These are phyloP conservation scores for Grammomys dolichurus DNA, from an alignment of 2,113 vertebrate species.

Conservation along the genomic window DNA sequence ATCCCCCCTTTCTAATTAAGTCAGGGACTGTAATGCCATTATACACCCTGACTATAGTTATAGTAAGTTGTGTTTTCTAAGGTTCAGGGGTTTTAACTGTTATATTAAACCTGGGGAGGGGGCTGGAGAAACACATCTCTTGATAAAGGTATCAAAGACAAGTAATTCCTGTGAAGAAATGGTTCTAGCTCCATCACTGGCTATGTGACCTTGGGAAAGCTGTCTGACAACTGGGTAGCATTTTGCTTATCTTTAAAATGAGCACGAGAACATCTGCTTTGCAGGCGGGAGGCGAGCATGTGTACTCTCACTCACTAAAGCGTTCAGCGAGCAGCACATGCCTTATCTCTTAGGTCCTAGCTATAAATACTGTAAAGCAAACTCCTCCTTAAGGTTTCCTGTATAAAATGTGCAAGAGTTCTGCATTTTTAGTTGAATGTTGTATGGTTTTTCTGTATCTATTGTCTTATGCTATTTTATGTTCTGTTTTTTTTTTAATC, in stretches of 20 bases:
- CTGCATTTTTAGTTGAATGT: not conserved
- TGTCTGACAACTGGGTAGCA: not conserved
- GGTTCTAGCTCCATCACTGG: not conserved
- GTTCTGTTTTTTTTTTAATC: not conserved
- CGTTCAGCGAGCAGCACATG: not conserved
- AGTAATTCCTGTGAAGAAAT: slow-evolving; percentile 17
- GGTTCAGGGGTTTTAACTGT: not conserved
- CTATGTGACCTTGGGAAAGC: not conserved
- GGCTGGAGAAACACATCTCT: not conserved
- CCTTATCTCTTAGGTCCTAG: not conserved
- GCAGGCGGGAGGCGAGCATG: not conserved
- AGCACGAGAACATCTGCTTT: not conserved
- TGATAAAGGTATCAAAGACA: not conserved
- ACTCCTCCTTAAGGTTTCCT: not conserved
- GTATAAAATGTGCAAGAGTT: not conserved
- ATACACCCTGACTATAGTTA: not conserved
- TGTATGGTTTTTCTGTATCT: not conserved
- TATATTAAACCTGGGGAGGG: not conserved
- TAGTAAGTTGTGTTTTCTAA: slow-evolving; percentile 13
- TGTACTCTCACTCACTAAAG: slow-evolving; percentile 10
- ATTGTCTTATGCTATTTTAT: not conserved
- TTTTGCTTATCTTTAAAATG: slow-evolving; percentile 3
- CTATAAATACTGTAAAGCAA: not conserved
- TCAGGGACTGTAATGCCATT: not conserved
- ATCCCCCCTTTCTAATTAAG: not conserved